phyloP scores from a whole-genome alignment of 2,888 invertebrate genomes.

The Ennomos fuscantarius region DNA sequence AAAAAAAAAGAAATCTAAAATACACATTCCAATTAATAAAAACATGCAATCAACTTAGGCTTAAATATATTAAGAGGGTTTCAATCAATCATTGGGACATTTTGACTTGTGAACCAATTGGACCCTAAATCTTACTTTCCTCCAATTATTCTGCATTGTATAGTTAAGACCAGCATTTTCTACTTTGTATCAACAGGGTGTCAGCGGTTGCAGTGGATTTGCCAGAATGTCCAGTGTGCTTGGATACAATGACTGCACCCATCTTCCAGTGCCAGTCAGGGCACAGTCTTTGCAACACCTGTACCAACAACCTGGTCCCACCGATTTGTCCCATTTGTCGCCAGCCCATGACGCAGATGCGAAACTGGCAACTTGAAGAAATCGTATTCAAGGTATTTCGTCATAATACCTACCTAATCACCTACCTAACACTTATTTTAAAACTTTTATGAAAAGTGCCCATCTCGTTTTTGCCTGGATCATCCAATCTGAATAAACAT shows the following conservation, averaged over 20 bases:
- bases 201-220: conserved; percentile 51
- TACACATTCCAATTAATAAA: too few species aligned
- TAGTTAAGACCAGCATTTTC: not conserved
- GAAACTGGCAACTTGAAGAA: conserved; percentile 75
- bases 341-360: conserved; percentile 74
- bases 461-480: too few species aligned
- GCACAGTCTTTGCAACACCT: conserved; percentile 71
- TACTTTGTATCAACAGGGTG: conserved; percentile 25
- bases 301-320: conserved; percentile 61
- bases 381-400: conserved; percentile 63
- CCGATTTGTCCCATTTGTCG: conserved; percentile 74
- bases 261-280: conserved; percentile 76
- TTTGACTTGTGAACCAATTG: too few species aligned
- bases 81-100: too few species aligned
- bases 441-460: too few species aligned
- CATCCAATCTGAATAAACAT: too few species aligned
- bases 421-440: too few species aligned
- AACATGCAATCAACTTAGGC: too few species aligned
- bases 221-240: conserved; percentile 76
- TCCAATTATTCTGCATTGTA: too few species aligned
- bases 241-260: conserved; percentile 70
- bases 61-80: too few species aligned
- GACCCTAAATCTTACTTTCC: too few species aligned
- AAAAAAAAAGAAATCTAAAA: too few species aligned
- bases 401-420: not conserved